Evolutionary conservation across 37 sponge, comb jelly and placozoan species (phyloP).

Genomic region (Bolinopsis microptera): DNA sequence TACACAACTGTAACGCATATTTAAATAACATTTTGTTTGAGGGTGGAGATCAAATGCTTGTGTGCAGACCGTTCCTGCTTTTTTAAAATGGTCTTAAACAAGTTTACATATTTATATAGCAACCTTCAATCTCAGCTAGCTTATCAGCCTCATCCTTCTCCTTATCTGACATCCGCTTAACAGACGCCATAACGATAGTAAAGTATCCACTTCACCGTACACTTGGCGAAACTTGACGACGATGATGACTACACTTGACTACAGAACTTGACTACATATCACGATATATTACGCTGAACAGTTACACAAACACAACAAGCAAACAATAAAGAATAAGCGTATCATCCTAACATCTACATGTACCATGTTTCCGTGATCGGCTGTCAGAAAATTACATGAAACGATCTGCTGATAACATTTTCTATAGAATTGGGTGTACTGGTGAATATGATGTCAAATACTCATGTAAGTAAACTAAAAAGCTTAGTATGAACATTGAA

Average conservation of each 20-base stretch:
- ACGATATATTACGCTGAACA: neutral
- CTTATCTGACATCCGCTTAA: conserved; percentile 27
- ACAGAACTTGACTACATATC: neutral
- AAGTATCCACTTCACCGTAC: neutral
- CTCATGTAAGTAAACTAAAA: too few species aligned
- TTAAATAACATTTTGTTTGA: too few species aligned
- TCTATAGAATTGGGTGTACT: too few species aligned
- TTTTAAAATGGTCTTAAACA: neutral
- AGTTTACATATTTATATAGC: too few species aligned
- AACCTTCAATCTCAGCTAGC: conserved; percentile 44
- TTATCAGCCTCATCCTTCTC: conserved; percentile 43
- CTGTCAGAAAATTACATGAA: too few species aligned
- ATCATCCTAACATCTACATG: neutral
- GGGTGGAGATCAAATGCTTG: too few species aligned
- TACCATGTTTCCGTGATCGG: neutral
- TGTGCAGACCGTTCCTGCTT: too few species aligned
- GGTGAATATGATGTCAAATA: too few species aligned
- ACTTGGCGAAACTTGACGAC: neutral
- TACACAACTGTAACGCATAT: too few species aligned
- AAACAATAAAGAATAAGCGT: neutral
- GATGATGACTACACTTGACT: neutral
- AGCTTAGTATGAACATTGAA: too few species aligned
- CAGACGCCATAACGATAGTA: neutral
- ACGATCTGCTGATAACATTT: too few species aligned
- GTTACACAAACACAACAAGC: neutral